phyloP scores from a whole-genome alignment of 2,888 invertebrate genomes.

The Pandemis cinnamomeana region DNA sequence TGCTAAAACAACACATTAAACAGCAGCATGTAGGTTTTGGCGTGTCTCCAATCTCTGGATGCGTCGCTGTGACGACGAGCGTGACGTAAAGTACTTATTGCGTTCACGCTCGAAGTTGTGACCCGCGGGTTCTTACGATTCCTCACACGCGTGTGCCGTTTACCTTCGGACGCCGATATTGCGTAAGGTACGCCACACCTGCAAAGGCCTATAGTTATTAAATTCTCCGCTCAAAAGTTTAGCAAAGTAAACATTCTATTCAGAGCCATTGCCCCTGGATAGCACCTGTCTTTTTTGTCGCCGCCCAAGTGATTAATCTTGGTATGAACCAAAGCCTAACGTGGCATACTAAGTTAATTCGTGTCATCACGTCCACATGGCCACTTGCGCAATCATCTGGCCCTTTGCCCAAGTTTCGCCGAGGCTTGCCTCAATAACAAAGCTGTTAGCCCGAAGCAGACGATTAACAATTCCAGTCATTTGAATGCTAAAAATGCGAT shows the following conservation, averaged over 20 bases:
- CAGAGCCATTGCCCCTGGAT: not conserved
- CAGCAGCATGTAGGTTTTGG: constrained; percentile 32
- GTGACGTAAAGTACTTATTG: constrained; percentile 28
- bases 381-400: constrained; percentile 39
- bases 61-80: constrained; percentile 32
- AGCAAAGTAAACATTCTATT: not conserved
- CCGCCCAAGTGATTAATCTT: constrained; percentile 1
- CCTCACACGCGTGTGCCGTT: constrained; percentile 13
- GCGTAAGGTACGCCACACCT: constrained; percentile 21
- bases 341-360: constrained; percentile 31
- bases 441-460: constrained; percentile 36
- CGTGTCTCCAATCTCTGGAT: constrained; percentile 34
- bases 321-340: constrained; percentile 23
- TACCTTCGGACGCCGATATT: constrained; percentile 16
- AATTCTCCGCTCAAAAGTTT: not conserved
- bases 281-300: constrained; percentile 3
- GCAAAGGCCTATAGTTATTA: constrained; percentile 1
- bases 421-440: constrained; percentile 42
- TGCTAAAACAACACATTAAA: constrained; percentile 35
- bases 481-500: constrained; percentile 37
- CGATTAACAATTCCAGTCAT: constrained; percentile 41
- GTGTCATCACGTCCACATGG: constrained; percentile 32
- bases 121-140: constrained; percentile 18
- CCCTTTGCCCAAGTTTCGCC: constrained; percentile 39
- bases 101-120: constrained; percentile 20